phyloP scores from a whole-genome alignment of 1,140 invertebrate genomes.

The Medauroidea extradentata region DNA sequence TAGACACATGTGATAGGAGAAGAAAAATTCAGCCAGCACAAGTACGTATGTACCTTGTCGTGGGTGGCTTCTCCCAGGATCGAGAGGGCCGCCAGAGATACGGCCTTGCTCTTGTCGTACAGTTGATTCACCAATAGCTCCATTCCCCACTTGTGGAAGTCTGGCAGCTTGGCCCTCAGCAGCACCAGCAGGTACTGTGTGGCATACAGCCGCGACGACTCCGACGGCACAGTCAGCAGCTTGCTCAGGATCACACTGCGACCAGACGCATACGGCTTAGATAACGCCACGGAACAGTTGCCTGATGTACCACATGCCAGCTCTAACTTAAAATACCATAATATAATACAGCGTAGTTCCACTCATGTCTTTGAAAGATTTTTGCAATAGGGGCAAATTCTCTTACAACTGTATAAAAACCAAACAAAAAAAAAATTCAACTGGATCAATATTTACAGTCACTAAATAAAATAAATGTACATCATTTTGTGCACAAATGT shows the following conservation, averaged over 20 bases:
- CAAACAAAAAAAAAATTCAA: background rate
- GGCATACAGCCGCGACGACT: slow-evolving; percentile 79
- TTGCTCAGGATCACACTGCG: slow-evolving; percentile 58
- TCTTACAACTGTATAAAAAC: too few species aligned
- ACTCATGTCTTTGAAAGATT: too few species aligned
- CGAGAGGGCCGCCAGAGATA: slow-evolving; percentile 72
- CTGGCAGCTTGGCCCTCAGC: slow-evolving; percentile 63
- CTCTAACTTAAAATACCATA: too few species aligned
- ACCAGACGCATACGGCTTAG: too few species aligned
- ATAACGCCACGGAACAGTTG: too few species aligned
- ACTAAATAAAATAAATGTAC: background rate
- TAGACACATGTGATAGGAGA: too few species aligned
- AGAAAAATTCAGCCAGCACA: too few species aligned
- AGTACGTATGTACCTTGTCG: slow-evolving; percentile 71
- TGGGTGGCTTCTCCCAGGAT: slow-evolving; percentile 91
- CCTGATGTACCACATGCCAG: too few species aligned
- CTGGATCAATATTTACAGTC: background rate
- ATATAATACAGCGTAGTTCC: too few species aligned
- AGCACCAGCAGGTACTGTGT: slow-evolving; percentile 86
- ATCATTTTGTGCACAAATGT: too few species aligned
- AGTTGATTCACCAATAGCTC: slow-evolving; percentile 75
- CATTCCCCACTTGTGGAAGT: slow-evolving; percentile 76
- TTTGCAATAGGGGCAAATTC: too few species aligned
- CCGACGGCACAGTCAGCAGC: slow-evolving; percentile 58
- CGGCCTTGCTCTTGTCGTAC: slow-evolving; percentile 68